phyloP scores from a whole-genome alignment of 2,113 vertebrate genomes.

The Gracilinanus agilis region DNA sequence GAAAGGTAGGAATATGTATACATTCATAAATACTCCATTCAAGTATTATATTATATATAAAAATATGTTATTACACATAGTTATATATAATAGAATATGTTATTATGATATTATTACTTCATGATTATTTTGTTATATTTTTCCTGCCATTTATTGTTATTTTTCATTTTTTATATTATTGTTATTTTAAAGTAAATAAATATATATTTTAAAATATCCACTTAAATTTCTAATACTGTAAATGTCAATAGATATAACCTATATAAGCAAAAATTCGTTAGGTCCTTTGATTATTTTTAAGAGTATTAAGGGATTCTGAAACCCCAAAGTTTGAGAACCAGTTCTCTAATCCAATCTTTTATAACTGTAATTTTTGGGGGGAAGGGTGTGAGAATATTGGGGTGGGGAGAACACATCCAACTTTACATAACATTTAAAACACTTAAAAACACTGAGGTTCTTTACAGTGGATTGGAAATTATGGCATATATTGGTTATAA shows the following conservation, averaged over 20 bases:
- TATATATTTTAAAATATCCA: background rate
- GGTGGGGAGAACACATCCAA: background rate
- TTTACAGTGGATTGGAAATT: constrained; percentile 40
- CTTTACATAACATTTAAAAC: background rate
- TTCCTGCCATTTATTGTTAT: background rate
- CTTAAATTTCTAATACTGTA: background rate
- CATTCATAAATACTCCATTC: too few species aligned
- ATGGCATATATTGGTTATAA: background rate
- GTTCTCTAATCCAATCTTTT: background rate
- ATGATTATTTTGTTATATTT: background rate
- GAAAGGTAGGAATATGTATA: too few species aligned
- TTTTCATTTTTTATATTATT: background rate
- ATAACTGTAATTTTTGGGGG: background rate
- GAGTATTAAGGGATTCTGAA: background rate
- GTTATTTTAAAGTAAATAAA: background rate
- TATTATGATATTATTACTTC: background rate
- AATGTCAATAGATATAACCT: background rate
- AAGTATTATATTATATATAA: too few species aligned
- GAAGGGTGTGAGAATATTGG: background rate
- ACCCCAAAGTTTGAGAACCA: background rate
- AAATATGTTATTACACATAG: too few species aligned
- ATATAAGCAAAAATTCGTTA: background rate
- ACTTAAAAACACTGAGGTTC: background rate
- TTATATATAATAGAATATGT: too few species aligned
- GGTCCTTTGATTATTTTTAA: background rate